Evolutionary conservation across 2,797 vertebrate species (phyloP).

Genomic region (Molossus molossus): DNA sequence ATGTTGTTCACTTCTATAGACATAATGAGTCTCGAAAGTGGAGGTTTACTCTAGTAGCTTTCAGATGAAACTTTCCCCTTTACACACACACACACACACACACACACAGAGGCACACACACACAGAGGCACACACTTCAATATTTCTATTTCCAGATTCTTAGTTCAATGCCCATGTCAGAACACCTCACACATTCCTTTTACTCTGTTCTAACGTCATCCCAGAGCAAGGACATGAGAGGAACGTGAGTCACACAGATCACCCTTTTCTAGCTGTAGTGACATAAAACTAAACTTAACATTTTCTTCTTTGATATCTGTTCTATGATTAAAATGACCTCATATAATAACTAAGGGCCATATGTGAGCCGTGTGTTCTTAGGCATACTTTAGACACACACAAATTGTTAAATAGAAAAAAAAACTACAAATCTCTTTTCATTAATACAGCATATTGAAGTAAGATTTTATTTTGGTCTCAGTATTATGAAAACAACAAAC

Average conservation of each 20-base stretch:
- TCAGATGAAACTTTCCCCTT: background rate
- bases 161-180: background rate
- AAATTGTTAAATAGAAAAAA: background rate
- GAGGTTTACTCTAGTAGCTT: background rate
- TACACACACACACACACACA: background rate
- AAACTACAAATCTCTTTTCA: conserved; percentile 36
- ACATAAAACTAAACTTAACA: conserved; percentile 31
- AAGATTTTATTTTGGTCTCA: conserved; percentile 23
- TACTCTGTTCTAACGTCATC: background rate
- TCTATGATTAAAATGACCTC: conserved; percentile 63
- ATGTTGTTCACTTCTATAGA: background rate
- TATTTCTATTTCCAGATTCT: background rate
- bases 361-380: conserved; percentile 14
- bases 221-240: background rate
- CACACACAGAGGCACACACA: background rate
- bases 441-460: background rate
- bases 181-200: background rate
- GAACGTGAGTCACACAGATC: background rate
- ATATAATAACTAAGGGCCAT: conserved; percentile 16
- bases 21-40: background rate
- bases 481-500: conserved; percentile 4
- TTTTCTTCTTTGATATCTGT: conserved; percentile 48
- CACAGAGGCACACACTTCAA: background rate
- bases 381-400: conserved; percentile 49
- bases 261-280: background rate